Percentiles rank a stretch among this genome's conserved stretches.
Conservation (phyloP, 2,113 vertebrate species). For the Natator depressus region DNA sequence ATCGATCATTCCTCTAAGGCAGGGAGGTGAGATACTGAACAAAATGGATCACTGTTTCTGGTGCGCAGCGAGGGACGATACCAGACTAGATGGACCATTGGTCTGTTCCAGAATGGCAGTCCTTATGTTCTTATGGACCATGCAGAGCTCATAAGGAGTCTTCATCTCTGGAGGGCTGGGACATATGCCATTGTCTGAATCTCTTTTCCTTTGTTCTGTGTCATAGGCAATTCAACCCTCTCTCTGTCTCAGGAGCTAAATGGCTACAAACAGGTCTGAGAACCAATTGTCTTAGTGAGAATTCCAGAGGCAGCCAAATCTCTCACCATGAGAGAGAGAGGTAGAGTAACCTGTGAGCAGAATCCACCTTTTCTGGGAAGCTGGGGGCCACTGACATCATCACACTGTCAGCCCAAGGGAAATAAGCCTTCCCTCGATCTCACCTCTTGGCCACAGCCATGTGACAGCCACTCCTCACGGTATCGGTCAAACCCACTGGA, state of each 20-base stretch:
- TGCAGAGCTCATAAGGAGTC: not conserved
- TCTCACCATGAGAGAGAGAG: not conserved
- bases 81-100: not conserved
- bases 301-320: not conserved
- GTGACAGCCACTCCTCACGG: slow-evolving; percentile 92
- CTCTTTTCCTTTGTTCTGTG: rapidly evolving
- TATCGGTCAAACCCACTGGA: slow-evolving; percentile 94
- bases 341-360: not conserved
- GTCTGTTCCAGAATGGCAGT: not conserved
- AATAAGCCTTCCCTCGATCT: not conserved
- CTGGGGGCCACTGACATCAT: not conserved
- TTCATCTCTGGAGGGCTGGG: not conserved
- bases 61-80: rapidly evolving
- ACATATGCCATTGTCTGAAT: not conserved
- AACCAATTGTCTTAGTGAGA: not conserved
- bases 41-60: rapidly evolving
- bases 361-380: not conserved
- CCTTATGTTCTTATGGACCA: rapidly evolving
- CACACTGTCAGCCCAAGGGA: not conserved
- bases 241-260: not conserved
- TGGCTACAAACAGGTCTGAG: not conserved
- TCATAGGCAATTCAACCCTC: not conserved
- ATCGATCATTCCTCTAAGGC: rapidly evolving
- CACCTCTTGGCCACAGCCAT: slow-evolving; percentile 91
- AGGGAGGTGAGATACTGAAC: not conserved